A percentile compares a stretch with the other conserved stretches of the same genome.
phyloP scores from a whole-genome alignment of 2,797 vertebrate genomes.

The Sebastes paucispinis region DNA sequence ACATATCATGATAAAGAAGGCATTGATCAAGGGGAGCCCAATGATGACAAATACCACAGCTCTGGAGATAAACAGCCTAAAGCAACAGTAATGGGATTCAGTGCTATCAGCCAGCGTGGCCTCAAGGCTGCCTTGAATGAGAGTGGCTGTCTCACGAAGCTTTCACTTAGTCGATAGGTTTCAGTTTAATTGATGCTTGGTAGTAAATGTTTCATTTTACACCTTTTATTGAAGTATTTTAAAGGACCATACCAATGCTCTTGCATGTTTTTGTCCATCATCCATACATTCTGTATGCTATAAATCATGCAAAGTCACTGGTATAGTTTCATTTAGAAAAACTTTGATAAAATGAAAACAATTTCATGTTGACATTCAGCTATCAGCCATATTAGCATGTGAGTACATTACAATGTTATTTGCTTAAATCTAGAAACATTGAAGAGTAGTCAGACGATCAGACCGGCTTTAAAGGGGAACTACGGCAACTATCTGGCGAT shows the following conservation, averaged over 20 bases:
- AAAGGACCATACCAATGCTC: neutral
- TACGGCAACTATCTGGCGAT: too few species aligned
- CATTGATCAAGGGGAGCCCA: conserved; percentile 67
- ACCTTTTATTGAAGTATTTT: neutral
- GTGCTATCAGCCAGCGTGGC: conserved; percentile 15
- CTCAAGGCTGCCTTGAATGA: conserved; percentile 23
- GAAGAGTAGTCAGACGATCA: neutral
- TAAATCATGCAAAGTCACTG: neutral
- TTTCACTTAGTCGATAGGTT: neutral
- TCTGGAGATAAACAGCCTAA: conserved; percentile 49
- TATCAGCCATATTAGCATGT: neutral
- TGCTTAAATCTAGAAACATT: neutral
- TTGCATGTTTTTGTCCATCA: neutral
- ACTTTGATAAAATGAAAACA: neutral
- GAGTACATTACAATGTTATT: neutral
- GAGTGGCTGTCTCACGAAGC: neutral
- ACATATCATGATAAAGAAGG: conserved; percentile 74
- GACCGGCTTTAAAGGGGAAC: too few species aligned
- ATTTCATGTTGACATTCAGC: neutral
- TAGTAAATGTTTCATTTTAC: neutral
- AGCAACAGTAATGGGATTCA: conserved; percentile 32
- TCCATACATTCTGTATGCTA: neutral
- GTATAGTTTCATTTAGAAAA: neutral
- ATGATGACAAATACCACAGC: conserved; percentile 67
- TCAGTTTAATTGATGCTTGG: conserved; percentile 4